A percentile compares a stretch with the other conserved stretches of the same genome.
Evolutionary conservation across 2,888 invertebrate species (phyloP).

Genomic region (Melanchra persicariae): DNA sequence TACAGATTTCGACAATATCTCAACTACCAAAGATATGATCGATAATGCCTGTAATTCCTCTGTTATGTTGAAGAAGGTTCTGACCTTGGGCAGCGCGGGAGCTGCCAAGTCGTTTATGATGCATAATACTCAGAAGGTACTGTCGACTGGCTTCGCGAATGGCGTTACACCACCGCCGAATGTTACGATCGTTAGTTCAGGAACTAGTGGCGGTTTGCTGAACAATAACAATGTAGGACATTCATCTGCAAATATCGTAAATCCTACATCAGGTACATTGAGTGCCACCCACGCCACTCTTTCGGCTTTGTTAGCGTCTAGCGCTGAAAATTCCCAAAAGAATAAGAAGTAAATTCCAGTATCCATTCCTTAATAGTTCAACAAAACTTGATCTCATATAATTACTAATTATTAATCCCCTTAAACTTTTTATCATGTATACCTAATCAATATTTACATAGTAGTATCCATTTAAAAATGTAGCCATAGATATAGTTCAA

Average conservation of each 20-base stretch:
- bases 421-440: slow-evolving; percentile 22
- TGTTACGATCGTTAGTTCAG: slow-evolving; percentile 88
- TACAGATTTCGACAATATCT: slow-evolving; percentile 84
- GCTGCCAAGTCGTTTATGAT: slow-evolving; percentile 88
- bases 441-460: slow-evolving; percentile 20
- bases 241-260: slow-evolving; percentile 77
- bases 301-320: slow-evolving; percentile 85
- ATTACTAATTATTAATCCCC: slow-evolving; percentile 26
- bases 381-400: slow-evolving; percentile 61
- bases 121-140: slow-evolving; percentile 88
- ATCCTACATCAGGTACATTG: slow-evolving; percentile 83
- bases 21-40: slow-evolving; percentile 89
- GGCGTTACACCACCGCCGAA: slow-evolving; percentile 87
- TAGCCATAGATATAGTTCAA: slow-evolving; percentile 26
- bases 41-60: slow-evolving; percentile 89
- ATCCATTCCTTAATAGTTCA: slow-evolving; percentile 54
- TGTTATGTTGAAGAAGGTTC: slow-evolving; percentile 89
- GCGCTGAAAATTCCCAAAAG: slow-evolving; percentile 65
- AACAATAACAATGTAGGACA: slow-evolving; percentile 75
- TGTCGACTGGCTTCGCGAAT: slow-evolving; percentile 87
- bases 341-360: slow-evolving; percentile 63
- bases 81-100: slow-evolving; percentile 87
- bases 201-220: slow-evolving; percentile 78
- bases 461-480: background rate
- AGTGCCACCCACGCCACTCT: slow-evolving; percentile 89